A percentile compares a stretch with the other conserved stretches of the same genome.
phyloP scores from a whole-genome alignment of 2,113 vertebrate genomes.

The Macquaria australasica region DNA sequence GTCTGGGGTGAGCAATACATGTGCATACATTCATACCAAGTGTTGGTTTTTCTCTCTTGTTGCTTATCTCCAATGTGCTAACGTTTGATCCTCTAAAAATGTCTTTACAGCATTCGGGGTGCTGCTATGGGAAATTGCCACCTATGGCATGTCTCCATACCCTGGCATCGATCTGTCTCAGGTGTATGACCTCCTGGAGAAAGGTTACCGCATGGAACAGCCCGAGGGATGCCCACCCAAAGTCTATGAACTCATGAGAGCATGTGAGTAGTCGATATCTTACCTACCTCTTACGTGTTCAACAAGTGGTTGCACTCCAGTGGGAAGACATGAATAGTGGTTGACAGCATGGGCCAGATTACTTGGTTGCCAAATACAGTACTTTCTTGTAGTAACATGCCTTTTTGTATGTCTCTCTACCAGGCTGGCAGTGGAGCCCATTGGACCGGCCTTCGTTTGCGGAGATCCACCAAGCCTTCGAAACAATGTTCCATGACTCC shows the following conservation, averaged over 20 bases:
- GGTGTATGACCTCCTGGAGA: conserved; percentile 98
- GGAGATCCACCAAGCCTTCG: conserved; percentile 98
- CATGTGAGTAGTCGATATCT: conserved; percentile 89
- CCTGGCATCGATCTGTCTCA: conserved; percentile 99
- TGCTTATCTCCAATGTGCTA: not conserved
- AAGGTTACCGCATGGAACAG: conserved; percentile 99
- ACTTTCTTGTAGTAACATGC: not conserved
- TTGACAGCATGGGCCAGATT: not conserved
- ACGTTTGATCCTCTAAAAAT: not conserved
- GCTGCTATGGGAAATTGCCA: conserved; percentile 98
- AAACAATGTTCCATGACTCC: conserved; percentile 99
- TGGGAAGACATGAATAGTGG: not conserved
- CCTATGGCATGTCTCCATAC: conserved; percentile 99
- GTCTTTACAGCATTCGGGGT: conserved; percentile 93
- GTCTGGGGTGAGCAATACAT: conserved; percentile 91
- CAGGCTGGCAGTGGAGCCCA: conserved; percentile 98
- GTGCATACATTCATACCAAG: not conserved
- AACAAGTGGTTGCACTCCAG: not conserved
- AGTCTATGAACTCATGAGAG: conserved; percentile 99
- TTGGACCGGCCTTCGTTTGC: conserved; percentile 95
- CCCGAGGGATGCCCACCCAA: conserved; percentile 98
- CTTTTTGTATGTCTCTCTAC: conserved; percentile 25
- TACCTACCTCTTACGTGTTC: not conserved
- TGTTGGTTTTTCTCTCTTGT: not conserved
- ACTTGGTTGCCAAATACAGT: not conserved